These are phyloP conservation scores for Sthenelais limicola DNA, from an alignment of 2,888 invertebrate genomes.

Conservation along the genomic window DNA sequence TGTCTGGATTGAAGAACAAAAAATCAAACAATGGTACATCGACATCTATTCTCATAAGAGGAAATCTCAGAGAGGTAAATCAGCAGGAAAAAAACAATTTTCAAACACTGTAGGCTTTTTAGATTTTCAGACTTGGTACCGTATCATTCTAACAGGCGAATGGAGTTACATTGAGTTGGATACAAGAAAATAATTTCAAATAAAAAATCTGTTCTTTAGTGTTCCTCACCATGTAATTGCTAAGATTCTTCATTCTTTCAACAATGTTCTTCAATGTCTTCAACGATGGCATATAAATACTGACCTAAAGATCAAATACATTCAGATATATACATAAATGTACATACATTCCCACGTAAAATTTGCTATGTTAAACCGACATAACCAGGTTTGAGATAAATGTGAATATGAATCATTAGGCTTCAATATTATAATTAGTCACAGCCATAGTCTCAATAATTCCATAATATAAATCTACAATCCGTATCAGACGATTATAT, in stretches of 20 bases:
- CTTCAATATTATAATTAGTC: no score
- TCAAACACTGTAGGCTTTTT: no score
- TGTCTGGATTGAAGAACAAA: slow-evolving; percentile 67
- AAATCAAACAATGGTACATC: neutral
- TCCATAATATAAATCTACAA: no score
- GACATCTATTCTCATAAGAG: no score
- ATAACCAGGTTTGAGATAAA: no score
- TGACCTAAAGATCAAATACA: slow-evolving; percentile 76
- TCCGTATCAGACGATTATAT: no score
- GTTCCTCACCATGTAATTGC: slow-evolving; percentile 76
- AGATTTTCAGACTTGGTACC: neutral
- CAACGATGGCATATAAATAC: slow-evolving; percentile 83
- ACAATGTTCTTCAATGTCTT: slow-evolving; percentile 85
- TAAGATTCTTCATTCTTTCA: slow-evolving; percentile 87
- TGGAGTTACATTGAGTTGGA: neutral
- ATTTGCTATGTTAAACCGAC: no score
- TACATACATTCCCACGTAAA: no score
- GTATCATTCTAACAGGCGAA: neutral
- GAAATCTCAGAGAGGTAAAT: no score
- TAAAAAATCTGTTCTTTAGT: neutral
- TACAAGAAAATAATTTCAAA: neutral
- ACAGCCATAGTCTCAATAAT: no score
- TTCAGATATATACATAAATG: neutral
- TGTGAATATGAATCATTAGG: no score
- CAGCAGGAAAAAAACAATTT: no score